Percentiles rank a stretch among this genome's conserved stretches.
Evolutionary conservation across 2,888 invertebrate genomes (phyloP).

Genomic region (Microctonus brassicae): DNA sequence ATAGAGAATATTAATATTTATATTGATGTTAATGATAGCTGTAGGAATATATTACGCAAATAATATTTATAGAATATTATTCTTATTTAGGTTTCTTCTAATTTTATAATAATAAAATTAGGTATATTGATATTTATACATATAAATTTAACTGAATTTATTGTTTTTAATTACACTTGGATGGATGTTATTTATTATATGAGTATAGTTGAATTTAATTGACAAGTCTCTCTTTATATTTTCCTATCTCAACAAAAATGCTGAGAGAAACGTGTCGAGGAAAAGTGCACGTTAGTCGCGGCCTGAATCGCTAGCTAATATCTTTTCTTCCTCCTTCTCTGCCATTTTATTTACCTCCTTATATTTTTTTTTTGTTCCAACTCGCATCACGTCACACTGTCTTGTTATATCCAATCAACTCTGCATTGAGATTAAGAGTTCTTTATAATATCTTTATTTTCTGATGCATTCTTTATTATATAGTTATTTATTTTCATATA

Average conservation of each 20-base stretch:
- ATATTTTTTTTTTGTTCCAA: conserved; percentile 4
- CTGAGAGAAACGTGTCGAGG: conserved; percentile 64
- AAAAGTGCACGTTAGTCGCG: conserved; percentile 70
- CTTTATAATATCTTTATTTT: too few relatives aligned
- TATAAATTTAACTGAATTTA: too few relatives aligned
- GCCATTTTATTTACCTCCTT: conserved; percentile 4
- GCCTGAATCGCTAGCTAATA: conserved; percentile 68
- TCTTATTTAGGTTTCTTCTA: too few relatives aligned
- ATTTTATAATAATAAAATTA: too few relatives aligned
- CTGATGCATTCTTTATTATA: background rate
- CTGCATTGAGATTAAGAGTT: background rate
- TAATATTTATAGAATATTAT: too few relatives aligned
- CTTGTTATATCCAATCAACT: background rate
- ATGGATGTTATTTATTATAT: background rate
- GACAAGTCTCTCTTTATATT: conserved; percentile 33
- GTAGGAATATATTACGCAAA: too few relatives aligned
- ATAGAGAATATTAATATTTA: too few relatives aligned
- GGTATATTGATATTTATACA: too few relatives aligned
- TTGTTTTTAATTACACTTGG: background rate
- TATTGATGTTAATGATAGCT: too few relatives aligned
- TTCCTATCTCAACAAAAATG: conserved; percentile 43
- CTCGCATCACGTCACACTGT: conserved; percentile 15
- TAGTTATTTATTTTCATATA: too few relatives aligned
- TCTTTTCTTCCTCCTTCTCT: conserved; percentile 39
- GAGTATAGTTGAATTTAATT: conserved; percentile 16